Base-by-base conservation (phyloP, 2,113 vertebrate species). In the Emydocephalus ijimae region DNA sequence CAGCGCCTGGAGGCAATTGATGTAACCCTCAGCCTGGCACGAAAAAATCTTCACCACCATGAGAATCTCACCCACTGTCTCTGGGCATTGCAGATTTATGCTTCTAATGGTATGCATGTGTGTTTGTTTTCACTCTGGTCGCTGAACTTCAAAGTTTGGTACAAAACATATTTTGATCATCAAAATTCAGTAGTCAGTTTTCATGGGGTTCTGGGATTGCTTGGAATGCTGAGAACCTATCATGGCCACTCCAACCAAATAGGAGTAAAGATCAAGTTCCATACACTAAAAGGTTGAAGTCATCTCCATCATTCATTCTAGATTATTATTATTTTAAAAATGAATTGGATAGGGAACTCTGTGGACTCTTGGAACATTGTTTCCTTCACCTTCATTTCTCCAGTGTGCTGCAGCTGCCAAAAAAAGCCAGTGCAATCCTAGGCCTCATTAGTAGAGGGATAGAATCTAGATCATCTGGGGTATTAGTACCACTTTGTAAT, bases 1-100 rank as follows among this genome's bases (percentile, higher is more conserved):
- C 98, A 99, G 94, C 97, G 98, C 2, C 95, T 97, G 87, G 98
- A 98, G 90, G 99, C 98, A 0, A 98, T 98, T 34, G 97, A 99
- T 90, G 94, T 97, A 85, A 98, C 97, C 0, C 94, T 99, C 91
- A 98, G 97, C 91, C 94, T 99, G 94, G 95, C 98, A 92, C 98
- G 96, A 94, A 98, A 97, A 64, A 98, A 98, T 59, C n/a, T 96
- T 3, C 93, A 95, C 5, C 95, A 98, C 12, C 94, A 95, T 90
- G 97, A 97, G 89, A 97, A 96, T 90, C 98, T 98, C 48, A 97
- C 97, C 0, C 98, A 98, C 69, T 99, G 98, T 88, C 98, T 99
- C 43, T 98, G 98, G 98, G 98, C 97, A 54, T 96, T 99, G 92
- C 96, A 97, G 2, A 98, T 98, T 88, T 99, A 98, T 93, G 98